Evolutionary conservation across 2,797 vertebrate genomes (phyloP).

Genomic region (Galago senegalensis): DNA sequence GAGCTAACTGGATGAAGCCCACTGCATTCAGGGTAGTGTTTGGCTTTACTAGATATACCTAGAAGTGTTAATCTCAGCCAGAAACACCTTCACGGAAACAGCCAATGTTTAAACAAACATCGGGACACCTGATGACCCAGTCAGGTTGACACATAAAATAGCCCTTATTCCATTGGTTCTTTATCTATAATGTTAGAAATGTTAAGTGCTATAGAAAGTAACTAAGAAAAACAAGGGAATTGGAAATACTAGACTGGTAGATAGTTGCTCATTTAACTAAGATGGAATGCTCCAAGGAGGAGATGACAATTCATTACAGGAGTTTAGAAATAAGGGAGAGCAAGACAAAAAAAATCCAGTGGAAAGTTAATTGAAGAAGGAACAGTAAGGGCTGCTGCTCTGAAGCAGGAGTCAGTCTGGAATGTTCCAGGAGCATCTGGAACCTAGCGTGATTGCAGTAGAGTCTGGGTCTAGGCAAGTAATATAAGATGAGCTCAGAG

Average conservation of each 20-base stretch:
- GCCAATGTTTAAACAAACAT: background rate
- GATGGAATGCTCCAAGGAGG: background rate
- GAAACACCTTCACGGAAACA: background rate
- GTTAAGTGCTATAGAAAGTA: background rate
- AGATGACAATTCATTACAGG: background rate
- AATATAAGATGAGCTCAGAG: background rate
- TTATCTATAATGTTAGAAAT: background rate
- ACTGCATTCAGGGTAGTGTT: background rate
- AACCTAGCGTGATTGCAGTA: background rate
- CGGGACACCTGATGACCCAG: background rate
- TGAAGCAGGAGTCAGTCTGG: background rate
- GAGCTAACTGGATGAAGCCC: background rate
- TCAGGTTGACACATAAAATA: background rate
- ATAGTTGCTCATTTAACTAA: background rate
- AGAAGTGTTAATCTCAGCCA: background rate
- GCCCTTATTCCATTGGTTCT: background rate
- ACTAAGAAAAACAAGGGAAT: background rate
- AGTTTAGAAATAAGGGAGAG: accelerated
- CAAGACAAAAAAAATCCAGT: accelerated
- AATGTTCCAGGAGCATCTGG: background rate
- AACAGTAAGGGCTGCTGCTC: background rate
- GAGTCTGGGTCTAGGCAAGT: background rate
- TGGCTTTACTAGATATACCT: background rate
- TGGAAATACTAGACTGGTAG: background rate
- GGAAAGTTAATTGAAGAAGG: background rate